These are phyloP conservation scores for Chiroxiphia lanceolata DNA, from an alignment of 2,797 vertebrate species.

Conservation along the genomic window DNA sequence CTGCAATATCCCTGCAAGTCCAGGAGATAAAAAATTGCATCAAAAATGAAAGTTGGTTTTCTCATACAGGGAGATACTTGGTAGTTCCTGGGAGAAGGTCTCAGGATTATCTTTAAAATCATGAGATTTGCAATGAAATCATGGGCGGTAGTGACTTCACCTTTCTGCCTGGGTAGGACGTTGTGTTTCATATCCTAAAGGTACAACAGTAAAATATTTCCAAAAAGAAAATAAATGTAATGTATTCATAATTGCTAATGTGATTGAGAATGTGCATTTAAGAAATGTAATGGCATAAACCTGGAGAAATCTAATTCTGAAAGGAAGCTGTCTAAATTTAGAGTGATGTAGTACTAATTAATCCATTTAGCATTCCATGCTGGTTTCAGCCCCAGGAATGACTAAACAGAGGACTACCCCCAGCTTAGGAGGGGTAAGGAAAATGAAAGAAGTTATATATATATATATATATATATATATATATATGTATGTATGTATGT, in stretches of 20 bases:
- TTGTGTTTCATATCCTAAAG: slow-evolving; percentile 12
- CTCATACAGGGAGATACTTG: not conserved
- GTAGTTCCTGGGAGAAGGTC: not conserved
- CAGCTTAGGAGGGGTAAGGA: not conserved
- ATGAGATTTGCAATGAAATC: not conserved
- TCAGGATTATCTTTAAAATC: not conserved
- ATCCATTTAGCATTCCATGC: slow-evolving; percentile 64
- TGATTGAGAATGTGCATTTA: slow-evolving; percentile 67
- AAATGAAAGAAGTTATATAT: not conserved
- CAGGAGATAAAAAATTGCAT: not conserved
- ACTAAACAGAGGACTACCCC: slow-evolving; percentile 43
- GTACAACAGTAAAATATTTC: slow-evolving; percentile 28
- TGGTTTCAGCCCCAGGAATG: slow-evolving; percentile 47
- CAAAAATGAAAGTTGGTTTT: not conserved
- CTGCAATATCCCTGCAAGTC: not conserved
- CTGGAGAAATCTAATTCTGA: slow-evolving; percentile 70
- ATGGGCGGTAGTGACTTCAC: not conserved
- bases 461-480: not conserved
- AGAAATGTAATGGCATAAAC: slow-evolving; percentile 69
- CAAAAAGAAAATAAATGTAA: slow-evolving; percentile 52
- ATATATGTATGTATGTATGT: not conserved
- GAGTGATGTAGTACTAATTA: slow-evolving; percentile 67
- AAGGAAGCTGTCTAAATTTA: slow-evolving; percentile 71
- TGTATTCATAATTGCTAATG: slow-evolving; percentile 69
- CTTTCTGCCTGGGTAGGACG: not conserved